phyloP scores from a whole-genome alignment of 2,888 invertebrate species.

The Scrobipalpa costella region DNA sequence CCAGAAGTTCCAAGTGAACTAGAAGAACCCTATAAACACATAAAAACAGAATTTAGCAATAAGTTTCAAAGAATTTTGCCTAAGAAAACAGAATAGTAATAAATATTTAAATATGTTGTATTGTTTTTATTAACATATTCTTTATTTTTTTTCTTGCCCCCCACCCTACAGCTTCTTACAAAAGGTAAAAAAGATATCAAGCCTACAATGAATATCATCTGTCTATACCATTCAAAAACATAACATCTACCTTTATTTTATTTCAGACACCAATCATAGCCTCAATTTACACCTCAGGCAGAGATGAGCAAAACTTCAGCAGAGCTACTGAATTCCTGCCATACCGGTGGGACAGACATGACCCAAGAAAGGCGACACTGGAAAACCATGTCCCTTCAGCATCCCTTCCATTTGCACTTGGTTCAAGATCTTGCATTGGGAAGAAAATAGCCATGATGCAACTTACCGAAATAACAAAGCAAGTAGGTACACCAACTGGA shows the following conservation, averaged over 20 bases:
- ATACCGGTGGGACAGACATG: constrained; percentile 86
- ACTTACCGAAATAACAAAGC: constrained; percentile 83
- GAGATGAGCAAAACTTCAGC: constrained; percentile 86
- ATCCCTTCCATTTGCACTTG: constrained; percentile 90
- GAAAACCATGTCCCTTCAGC: constrained; percentile 83
- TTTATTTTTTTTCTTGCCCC: not conserved
- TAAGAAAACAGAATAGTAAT: constrained; percentile 45
- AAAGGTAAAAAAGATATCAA: no score
- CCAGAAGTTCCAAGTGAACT: constrained; percentile 85
- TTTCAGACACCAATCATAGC: constrained; percentile 89
- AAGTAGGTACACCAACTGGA: constrained; percentile 76
- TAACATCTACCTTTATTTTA: not conserved
- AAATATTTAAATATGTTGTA: not conserved
- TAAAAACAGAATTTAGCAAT: constrained; percentile 71
- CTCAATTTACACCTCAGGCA: constrained; percentile 92
- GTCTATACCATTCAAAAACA: not conserved
- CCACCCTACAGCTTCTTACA: not conserved
- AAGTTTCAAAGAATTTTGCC: constrained; percentile 60
- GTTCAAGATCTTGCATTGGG: constrained; percentile 91
- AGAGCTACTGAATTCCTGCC: constrained; percentile 86
- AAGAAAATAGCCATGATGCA: constrained; percentile 89
- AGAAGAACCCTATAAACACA: constrained; percentile 84
- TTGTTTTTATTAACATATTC: not conserved
- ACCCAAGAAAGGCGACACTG: constrained; percentile 63
- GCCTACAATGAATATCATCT: not conserved